phyloP scores from a whole-genome alignment of 2,113 vertebrate genomes.

The Gymnogyps californianus region DNA sequence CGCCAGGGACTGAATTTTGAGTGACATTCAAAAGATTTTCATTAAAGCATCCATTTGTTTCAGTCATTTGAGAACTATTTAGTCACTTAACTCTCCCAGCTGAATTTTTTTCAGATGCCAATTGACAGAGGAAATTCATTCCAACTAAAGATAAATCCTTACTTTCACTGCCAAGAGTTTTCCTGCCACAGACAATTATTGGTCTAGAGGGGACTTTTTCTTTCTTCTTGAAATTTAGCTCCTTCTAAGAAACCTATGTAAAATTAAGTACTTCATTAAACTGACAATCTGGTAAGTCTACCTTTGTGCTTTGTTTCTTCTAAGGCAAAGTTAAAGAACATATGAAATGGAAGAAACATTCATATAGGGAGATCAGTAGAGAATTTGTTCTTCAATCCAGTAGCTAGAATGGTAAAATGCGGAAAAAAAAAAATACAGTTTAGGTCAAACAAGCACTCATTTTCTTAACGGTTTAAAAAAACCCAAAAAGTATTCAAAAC shows the following conservation, averaged over 20 bases:
- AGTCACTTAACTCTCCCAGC: slow-evolving; percentile 43
- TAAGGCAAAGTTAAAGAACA: background rate
- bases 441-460: rapidly evolving
- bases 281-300: slow-evolving; percentile 25
- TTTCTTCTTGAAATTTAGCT: slow-evolving; percentile 55
- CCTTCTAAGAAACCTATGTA: slow-evolving; percentile 40
- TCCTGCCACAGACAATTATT: slow-evolving; percentile 55
- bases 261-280: slow-evolving; percentile 59
- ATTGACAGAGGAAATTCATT: slow-evolving; percentile 63
- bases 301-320: slow-evolving; percentile 44
- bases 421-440: background rate
- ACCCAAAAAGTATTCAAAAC: background rate
- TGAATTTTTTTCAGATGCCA: slow-evolving; percentile 57
- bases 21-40: slow-evolving; percentile 60
- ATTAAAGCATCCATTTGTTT: slow-evolving; percentile 66
- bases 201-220: slow-evolving; percentile 38
- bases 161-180: slow-evolving; percentile 49
- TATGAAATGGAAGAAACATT: background rate
- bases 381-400: background rate
- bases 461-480: background rate
- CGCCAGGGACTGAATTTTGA: slow-evolving; percentile 44
- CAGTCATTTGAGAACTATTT: slow-evolving; percentile 64
- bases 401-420: background rate
- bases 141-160: slow-evolving; percentile 51
- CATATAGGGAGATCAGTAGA: background rate